Evolutionary conservation across 2,113 vertebrate species (phyloP).

Genomic region (Coptodon rendalli): DNA sequence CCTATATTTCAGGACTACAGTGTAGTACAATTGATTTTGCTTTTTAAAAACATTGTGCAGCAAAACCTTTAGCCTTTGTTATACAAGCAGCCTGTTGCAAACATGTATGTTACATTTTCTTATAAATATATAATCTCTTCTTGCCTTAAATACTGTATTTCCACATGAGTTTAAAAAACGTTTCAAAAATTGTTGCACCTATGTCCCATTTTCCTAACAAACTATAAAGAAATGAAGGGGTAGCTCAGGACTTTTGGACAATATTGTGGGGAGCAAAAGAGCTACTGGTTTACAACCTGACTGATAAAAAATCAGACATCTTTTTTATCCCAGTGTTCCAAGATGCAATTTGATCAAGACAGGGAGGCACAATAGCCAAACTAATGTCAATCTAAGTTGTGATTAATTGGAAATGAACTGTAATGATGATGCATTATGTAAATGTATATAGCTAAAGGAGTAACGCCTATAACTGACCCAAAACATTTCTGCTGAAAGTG

Average conservation of each 20-base stretch:
- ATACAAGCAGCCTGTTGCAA: neutral
- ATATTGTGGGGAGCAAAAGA: neutral
- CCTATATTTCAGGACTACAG: neutral
- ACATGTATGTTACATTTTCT: neutral
- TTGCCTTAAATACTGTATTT: neutral
- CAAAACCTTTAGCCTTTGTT: neutral
- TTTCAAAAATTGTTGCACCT: neutral
- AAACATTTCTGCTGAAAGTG: neutral
- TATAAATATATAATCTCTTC: neutral
- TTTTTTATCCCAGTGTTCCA: neutral
- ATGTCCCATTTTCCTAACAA: neutral
- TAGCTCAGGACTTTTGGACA: neutral
- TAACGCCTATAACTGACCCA: neutral
- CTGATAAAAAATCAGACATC: neutral
- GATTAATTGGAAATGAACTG: neutral
- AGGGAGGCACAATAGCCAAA: neutral
- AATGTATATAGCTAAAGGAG: neutral
- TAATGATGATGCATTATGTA: neutral
- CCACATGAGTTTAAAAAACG: neutral
- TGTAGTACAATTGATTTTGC: neutral
- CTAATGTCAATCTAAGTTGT: neutral
- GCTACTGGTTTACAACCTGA: neutral
- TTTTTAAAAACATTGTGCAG: neutral
- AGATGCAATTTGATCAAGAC: neutral
- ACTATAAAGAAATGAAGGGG: neutral